These are phyloP conservation scores for Mustela lutreola DNA, from an alignment of 2,113 vertebrate genomes.

Conservation along the genomic window DNA sequence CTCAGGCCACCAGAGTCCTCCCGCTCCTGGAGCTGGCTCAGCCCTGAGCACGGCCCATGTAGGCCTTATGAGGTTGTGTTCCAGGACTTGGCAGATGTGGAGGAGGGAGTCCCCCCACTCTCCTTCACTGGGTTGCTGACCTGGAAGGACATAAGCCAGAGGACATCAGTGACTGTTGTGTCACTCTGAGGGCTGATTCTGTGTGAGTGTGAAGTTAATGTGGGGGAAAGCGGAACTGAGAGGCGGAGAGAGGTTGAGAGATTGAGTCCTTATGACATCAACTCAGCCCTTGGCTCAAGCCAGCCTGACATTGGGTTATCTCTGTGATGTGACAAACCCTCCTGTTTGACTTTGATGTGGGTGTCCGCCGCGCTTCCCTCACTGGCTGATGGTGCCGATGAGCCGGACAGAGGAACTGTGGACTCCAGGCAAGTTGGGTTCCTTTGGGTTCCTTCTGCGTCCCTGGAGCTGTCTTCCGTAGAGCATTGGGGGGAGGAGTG, in stretches of 20 bases:
- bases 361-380: background rate
- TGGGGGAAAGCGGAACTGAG: background rate
- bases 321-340: background rate
- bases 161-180: background rate
- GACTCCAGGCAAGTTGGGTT: fast-evolving
- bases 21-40: background rate
- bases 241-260: background rate
- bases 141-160: background rate
- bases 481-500: background rate
- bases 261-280: background rate
- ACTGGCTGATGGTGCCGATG: background rate
- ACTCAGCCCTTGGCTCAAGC: background rate
- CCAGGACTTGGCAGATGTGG: background rate
- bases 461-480: background rate
- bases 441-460: background rate
- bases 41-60: background rate
- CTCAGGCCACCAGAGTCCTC: background rate
- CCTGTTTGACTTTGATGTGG: background rate
- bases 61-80: background rate
- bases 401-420: background rate
- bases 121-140: background rate
- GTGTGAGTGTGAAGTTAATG: no score
- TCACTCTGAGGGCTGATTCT: background rate
- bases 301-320: background rate
- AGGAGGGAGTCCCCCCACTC: background rate